Percentiles rank a stretch among this genome's conserved stretches.
These are phyloP conservation scores for Oceanodroma leucorhoa DNA, from an alignment of 2,797 vertebrate species.

Conservation along the genomic window DNA sequence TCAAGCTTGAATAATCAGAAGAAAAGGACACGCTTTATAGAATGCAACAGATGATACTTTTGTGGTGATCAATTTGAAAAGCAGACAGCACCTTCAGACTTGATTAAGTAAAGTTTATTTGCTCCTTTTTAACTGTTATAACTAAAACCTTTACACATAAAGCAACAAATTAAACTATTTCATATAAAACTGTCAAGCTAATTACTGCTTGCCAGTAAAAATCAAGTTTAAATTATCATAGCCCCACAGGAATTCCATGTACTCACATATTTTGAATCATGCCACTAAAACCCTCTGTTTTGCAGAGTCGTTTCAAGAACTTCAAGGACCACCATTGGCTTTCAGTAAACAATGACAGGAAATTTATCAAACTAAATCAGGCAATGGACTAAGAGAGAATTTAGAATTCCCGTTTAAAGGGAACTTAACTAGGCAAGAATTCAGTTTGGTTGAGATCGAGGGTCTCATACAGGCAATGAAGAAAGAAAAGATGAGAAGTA, in stretches of 20 bases:
- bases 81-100: background rate
- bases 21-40: background rate
- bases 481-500: background rate
- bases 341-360: background rate
- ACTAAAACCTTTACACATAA: background rate
- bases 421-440: background rate
- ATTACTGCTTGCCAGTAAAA: background rate
- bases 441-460: background rate
- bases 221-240: background rate
- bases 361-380: background rate
- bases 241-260: background rate
- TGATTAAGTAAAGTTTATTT: conserved; percentile 13
- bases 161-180: background rate
- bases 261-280: background rate
- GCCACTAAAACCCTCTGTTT: background rate
- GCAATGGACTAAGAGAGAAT: background rate
- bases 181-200: background rate
- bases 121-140: background rate
- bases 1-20: background rate
- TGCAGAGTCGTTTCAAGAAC: background rate
- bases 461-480: background rate
- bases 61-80: background rate
- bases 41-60: background rate
- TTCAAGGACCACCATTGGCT: background rate
- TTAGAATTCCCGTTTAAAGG: background rate